Evolutionary conservation across 2,797 vertebrate species (phyloP), one percentile per base, ranked within the genome.

Genomic region (Sebastiscus albofasciatus): DNA sequence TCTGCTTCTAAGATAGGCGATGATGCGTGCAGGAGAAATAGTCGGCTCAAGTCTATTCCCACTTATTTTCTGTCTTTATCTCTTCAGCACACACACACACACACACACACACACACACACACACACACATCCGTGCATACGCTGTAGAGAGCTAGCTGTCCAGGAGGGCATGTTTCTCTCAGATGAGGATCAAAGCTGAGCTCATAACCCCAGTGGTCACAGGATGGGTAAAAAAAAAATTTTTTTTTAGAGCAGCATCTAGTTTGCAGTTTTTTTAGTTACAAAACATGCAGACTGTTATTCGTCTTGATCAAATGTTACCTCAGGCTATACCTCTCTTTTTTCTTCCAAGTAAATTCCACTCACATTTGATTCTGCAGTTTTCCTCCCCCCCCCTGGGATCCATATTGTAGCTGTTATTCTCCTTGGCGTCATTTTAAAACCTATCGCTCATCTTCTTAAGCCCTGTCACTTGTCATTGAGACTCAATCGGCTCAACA

Each of bases 1-100:
- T 72, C 60, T 55, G 62, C 18, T 46, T 73, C 80, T 24, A 4
- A 79, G 82, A 90, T 79, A 79, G 81, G 81, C 60, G 14, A 72
- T 81, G 86, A 88, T 86, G 83, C 26, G 6, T 61, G 77, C 46
- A 56, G 65, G 82, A 12, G 3, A 79, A 79, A 82, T 72, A 83
- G 86, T 89, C 86, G 2, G 74, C 70, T 81, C 60, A 31, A 84
- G 68, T 86, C 82, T 73, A 20, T 79, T 77, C 55, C 62, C 10
- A 18, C 33, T 73, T 78, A 8, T 72, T 58, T 46, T 58, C 29
- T 72, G 31, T 84, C 81, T 88, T 42, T 77, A 68, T 88, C 82
- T 80, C 58, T n/a, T 26, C 54, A 59, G 52, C 9, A 16, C 83
- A 59, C 60, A 33, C 42, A 66, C 3, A 64, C 8, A 14, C 83